Percentiles rank a stretch among this genome's conserved stretches.
Evolutionary conservation across 2,113 vertebrate species (phyloP).

Genomic region (Herpetotheres cachinnans): DNA sequence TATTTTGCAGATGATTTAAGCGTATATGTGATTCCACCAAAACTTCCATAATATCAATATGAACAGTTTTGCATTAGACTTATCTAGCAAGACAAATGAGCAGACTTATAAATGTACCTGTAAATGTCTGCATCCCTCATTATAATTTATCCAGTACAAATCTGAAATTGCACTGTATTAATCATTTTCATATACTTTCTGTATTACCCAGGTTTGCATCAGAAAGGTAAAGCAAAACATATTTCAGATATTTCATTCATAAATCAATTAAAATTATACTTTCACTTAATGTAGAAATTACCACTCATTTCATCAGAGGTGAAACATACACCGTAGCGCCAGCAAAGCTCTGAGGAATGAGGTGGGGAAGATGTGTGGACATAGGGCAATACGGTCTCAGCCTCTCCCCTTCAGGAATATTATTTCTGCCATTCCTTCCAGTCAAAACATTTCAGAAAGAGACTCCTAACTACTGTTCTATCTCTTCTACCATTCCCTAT

Average conservation of each 20-base stretch:
- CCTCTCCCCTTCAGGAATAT: background rate
- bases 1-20: background rate
- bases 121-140: background rate
- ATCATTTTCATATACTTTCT: background rate
- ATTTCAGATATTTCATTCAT: background rate
- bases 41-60: background rate
- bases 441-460: background rate
- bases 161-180: background rate
- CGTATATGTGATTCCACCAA: background rate
- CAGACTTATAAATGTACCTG: background rate
- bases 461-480: background rate
- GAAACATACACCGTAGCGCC: background rate
- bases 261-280: background rate
- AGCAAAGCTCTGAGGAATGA: background rate
- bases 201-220: background rate
- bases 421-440: background rate
- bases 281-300: background rate
- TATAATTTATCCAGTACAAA: background rate
- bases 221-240: background rate
- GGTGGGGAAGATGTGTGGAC: background rate
- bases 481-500: background rate
- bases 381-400: background rate
- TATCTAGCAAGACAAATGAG: background rate
- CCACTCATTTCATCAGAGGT: background rate
- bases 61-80: background rate